Evolutionary conservation across 2,113 vertebrate genomes (phyloP).

Genomic region (Erythrolamprus reginae): DNA sequence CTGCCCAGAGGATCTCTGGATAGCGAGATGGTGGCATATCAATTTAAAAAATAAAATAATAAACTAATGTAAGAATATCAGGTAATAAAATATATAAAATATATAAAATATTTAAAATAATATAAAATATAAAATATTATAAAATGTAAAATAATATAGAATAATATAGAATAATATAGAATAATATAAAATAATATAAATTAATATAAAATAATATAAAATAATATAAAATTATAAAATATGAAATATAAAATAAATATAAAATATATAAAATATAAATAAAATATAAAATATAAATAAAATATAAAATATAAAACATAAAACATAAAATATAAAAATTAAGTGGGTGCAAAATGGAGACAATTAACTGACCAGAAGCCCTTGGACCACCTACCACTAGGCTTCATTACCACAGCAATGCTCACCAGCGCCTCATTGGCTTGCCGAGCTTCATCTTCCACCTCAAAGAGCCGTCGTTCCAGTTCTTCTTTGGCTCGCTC

Average conservation of each 20-base stretch:
- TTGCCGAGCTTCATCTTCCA: slow-evolving; percentile 87
- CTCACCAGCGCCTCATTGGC: slow-evolving; percentile 86
- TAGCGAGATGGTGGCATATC: neutral
- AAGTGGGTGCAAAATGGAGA: neutral
- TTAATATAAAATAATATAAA: too few relatives aligned
- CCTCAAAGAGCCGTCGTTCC: slow-evolving; percentile 84
- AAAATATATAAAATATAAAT: too few relatives aligned
- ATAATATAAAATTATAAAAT: too few relatives aligned
- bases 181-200: neutral
- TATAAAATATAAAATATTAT: too few relatives aligned
- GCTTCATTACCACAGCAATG: neutral
- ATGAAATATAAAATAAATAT: too few relatives aligned
- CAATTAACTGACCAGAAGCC: neutral
- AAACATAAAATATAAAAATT: neutral
- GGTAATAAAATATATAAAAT: too few relatives aligned
- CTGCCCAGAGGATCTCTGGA: neutral
- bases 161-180: too few relatives aligned
- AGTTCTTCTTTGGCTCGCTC: slow-evolving; percentile 87
- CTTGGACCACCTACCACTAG: slow-evolving; percentile 10
- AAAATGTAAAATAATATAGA: too few relatives aligned
- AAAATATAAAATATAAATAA: too few relatives aligned
- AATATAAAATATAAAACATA: neutral
- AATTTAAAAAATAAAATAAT: neutral
- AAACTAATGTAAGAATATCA: too few relatives aligned
- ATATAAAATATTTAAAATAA: too few relatives aligned